Evolutionary conservation across 37 sponge, comb jelly and placozoan genomes (phyloP).

Genomic region (Beroe forskalii): DNA sequence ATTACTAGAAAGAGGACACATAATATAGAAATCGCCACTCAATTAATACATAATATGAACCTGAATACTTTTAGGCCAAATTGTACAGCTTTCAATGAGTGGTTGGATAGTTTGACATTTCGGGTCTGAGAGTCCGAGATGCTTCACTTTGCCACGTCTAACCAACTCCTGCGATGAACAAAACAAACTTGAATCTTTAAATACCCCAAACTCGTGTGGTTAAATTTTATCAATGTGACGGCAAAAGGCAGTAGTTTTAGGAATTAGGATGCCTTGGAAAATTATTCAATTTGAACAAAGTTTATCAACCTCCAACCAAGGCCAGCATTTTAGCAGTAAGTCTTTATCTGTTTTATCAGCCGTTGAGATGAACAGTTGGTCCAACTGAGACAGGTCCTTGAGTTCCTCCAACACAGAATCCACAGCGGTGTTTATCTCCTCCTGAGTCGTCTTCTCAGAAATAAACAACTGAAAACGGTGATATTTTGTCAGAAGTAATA

Average conservation of each 20-base stretch:
- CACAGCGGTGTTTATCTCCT: slow-evolving; percentile 9
- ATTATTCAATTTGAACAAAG: too few species aligned
- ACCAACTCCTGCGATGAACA: slow-evolving; percentile 25
- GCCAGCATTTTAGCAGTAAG: slow-evolving; percentile 45
- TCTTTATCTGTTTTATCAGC: slow-evolving; percentile 63
- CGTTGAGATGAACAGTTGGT: slow-evolving; percentile 43
- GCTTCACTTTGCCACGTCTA: slow-evolving; percentile 20
- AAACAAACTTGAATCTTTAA: too few species aligned
- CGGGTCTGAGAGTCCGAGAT: slow-evolving; percentile 38
- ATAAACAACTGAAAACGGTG: slow-evolving; percentile 58
- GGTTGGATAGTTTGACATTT: slow-evolving; percentile 55
- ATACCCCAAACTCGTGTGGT: too few species aligned
- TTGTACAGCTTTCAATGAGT: slow-evolving; percentile 39
- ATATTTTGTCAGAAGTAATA: too few species aligned
- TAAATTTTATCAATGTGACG: too few species aligned
- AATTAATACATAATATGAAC: too few species aligned
- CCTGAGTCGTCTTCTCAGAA: slow-evolving; percentile 33
- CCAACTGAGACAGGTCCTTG: neutral
- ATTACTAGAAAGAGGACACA: too few species aligned
- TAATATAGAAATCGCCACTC: too few species aligned
- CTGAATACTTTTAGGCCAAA: slow-evolving; percentile 56
- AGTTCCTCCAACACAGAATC: slow-evolving; percentile 17
- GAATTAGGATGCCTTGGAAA: too few species aligned
- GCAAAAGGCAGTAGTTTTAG: too few species aligned
- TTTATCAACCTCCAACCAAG: slow-evolving; percentile 62